A percentile compares a stretch with the other conserved stretches of the same genome.
Conservation (phyloP, 2,888 invertebrate species). For the Mesorhabditis spiculigera region DNA sequence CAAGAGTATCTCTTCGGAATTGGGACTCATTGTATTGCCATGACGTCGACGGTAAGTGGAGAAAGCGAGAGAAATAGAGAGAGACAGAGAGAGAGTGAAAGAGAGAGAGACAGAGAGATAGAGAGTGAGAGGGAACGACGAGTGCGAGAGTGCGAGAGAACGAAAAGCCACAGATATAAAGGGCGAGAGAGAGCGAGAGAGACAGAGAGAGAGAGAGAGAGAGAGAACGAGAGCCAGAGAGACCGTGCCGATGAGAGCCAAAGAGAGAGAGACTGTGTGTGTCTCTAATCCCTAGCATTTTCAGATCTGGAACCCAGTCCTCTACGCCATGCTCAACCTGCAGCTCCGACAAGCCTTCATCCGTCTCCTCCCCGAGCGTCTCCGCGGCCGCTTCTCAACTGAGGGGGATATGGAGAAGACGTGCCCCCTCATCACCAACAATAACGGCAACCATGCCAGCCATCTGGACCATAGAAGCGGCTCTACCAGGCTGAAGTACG, state of each 20-base stretch:
- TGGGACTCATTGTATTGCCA: conserved; percentile 53
- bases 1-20: conserved; percentile 56
- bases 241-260: too few species aligned
- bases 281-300: conserved; percentile 1
- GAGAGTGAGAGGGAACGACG: too few species aligned
- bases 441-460: neutral
- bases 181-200: too few species aligned
- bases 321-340: conserved; percentile 53
- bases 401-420: conserved; percentile 14
- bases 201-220: too few species aligned
- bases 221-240: too few species aligned
- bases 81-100: too few species aligned
- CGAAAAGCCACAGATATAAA: too few species aligned
- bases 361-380: conserved; percentile 48
- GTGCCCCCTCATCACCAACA: neutral
- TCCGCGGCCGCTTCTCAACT: conserved; percentile 20
- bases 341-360: conserved; percentile 55
- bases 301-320: conserved; percentile 55
- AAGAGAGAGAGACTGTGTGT: too few species aligned
- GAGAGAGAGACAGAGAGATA: neutral
- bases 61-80: too few species aligned
- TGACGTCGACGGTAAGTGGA: conserved; percentile 56
- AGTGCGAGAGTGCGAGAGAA: too few species aligned
- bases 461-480: neutral
- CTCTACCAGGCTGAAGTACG: conserved; percentile 1